phyloP scores from a whole-genome alignment of 2,113 vertebrate species.

The Scatophagus argus region DNA sequence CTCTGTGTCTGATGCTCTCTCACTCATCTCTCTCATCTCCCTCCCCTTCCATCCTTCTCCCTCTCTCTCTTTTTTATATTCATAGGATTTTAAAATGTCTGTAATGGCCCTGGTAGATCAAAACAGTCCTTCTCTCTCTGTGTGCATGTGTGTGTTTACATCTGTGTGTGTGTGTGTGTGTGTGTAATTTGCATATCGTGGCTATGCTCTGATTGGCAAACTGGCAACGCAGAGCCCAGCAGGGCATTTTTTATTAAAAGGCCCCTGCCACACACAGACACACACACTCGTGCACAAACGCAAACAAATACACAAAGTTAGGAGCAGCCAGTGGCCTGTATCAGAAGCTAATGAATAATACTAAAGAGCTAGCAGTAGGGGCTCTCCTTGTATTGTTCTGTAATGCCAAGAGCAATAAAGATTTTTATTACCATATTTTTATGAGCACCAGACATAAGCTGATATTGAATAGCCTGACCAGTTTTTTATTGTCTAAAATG shows the following conservation, averaged over 20 bases:
- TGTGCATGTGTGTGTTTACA: slow-evolving; percentile 36
- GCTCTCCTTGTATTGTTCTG: slow-evolving; percentile 75
- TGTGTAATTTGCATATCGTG: slow-evolving; percentile 73
- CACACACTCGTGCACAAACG: slow-evolving; percentile 25
- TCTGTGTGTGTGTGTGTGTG: slow-evolving; percentile 12
- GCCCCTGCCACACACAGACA: slow-evolving; percentile 30
- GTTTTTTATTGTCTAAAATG: slow-evolving; percentile 58
- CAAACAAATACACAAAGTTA: slow-evolving; percentile 46
- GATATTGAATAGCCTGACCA: slow-evolving; percentile 53
- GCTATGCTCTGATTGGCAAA: slow-evolving; percentile 82
- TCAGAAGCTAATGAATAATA: slow-evolving; percentile 80
- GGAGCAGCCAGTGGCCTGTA: slow-evolving; percentile 73
- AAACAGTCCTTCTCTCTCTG: slow-evolving; percentile 69
- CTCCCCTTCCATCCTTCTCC: slow-evolving; percentile 44
- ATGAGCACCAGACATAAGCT: slow-evolving; percentile 72
- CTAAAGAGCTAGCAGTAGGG: slow-evolving; percentile 75
- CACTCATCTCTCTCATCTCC: slow-evolving; percentile 56
- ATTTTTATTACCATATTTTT: slow-evolving; percentile 77
- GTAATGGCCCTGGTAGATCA: slow-evolving; percentile 81
- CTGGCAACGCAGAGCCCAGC: slow-evolving; percentile 74
- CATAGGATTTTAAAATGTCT: slow-evolving; percentile 84
- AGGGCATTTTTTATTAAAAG: slow-evolving; percentile 79
- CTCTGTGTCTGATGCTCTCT: slow-evolving; percentile 34
- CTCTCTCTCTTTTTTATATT: slow-evolving; percentile 77
- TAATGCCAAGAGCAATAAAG: slow-evolving; percentile 75